Base-by-base conservation (phyloP, 2,113 vertebrate genomes). In the Spea bombifrons region DNA sequence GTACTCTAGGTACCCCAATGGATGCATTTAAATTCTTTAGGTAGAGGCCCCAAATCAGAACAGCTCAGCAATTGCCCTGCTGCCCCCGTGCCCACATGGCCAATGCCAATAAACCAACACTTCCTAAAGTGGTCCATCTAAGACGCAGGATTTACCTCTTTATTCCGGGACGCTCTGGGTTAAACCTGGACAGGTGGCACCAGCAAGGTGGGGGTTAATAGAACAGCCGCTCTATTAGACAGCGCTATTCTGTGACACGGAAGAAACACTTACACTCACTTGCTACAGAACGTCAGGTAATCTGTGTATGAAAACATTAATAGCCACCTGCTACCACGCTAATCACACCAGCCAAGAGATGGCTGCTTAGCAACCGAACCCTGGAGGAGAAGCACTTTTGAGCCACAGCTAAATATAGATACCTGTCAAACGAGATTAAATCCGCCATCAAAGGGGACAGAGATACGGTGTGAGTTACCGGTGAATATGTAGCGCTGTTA, bases 341-440 rank as follows among this genome's bases (percentile, higher is more conserved):
- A 57, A 16, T 2, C 83, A 0, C 2, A 0, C 4, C 66, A 16
- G 82, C 52, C 17, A 6, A 2, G 8, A 80, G 15, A 71, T 0
- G 55, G 87, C 87, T 89, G 88, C 89, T 88, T 84, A 82, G 88
- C 86, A 87, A 88, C 87, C 74, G 5, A 61, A 67, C 80, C 84
- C 73, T 0, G 0, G 73, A 12, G 2, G 73, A 84, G 75, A 83
- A 80, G 74, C 80, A 50, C 68, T 85, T 83, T 0, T 0, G 73
- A 84, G 86, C 86, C 82, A 63, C 44, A 0, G 83, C 85, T 89
- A 88, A 88, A 89, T 85, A 88, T 87, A 90, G 85, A 16, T 7
- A 7, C 55, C 43, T 44, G 0, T 78, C 83, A 79, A 73, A 76
- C 43, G 2, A 83, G 67, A 75, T n/a, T 0, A 76, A 63, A 68